These are phyloP conservation scores for Callinectes sapidus DNA, from an alignment of 2,888 invertebrate genomes.

Conservation along the genomic window DNA sequence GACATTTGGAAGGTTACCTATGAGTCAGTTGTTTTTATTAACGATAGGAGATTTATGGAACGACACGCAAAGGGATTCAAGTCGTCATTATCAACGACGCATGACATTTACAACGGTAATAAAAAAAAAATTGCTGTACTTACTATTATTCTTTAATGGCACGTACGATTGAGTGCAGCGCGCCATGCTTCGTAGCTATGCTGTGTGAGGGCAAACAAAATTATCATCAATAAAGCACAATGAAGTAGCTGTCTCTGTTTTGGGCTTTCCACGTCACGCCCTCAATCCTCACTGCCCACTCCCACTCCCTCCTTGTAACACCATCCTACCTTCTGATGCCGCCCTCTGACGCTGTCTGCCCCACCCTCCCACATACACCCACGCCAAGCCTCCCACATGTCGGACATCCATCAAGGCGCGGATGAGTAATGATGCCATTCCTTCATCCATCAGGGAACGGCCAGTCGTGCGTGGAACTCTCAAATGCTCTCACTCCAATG, in stretches of 20 bases:
- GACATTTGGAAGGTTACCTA: too few relatives aligned
- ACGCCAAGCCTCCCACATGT: neutral
- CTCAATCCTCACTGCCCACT: too few relatives aligned
- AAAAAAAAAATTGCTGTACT: too few relatives aligned
- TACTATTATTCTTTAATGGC: too few relatives aligned
- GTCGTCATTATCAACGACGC: too few relatives aligned
- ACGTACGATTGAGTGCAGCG: too few relatives aligned
- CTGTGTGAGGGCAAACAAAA: neutral
- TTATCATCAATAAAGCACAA: neutral
- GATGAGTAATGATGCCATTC: neutral
- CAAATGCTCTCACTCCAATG: neutral
- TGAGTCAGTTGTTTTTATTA: too few relatives aligned
- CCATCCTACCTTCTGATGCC: neutral
- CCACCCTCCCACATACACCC: neutral
- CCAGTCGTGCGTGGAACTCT: constrained; percentile 7
- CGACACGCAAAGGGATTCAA: too few relatives aligned
- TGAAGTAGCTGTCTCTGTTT: neutral
- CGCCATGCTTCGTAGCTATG: too few relatives aligned
- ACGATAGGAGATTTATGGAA: too few relatives aligned
- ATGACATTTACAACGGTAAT: too few relatives aligned
- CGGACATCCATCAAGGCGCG: constrained; percentile 21
- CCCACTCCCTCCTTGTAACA: neutral
- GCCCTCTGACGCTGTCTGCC: neutral
- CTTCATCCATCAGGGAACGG: neutral
- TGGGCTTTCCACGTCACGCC: too few relatives aligned